Percentiles rank a stretch among this genome's conserved stretches.
phyloP scores from a whole-genome alignment of 2,113 vertebrate species.

The Tupaia tana region DNA sequence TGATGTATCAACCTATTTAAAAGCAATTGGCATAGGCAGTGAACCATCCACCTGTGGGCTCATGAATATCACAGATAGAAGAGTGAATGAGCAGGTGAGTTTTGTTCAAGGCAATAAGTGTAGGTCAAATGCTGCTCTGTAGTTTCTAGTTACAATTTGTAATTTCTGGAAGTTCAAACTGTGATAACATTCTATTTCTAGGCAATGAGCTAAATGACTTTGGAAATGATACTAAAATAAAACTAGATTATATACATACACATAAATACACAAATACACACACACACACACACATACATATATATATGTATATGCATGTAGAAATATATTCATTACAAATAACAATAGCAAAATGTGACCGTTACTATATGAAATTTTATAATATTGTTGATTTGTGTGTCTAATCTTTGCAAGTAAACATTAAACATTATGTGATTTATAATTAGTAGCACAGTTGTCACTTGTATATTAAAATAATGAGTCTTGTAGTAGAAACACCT shows the following conservation, averaged over 20 bases:
- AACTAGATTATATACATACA: not conserved
- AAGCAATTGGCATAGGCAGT: conserved; percentile 50
- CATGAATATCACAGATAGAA: conserved; percentile 46
- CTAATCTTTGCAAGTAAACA: conserved; percentile 40
- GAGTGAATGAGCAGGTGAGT: not conserved
- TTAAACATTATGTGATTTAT: conserved; percentile 50
- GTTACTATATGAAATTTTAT: conserved; percentile 37
- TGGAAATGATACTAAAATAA: conserved; percentile 25
- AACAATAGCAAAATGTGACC: conserved; percentile 44
- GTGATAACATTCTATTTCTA: not conserved
- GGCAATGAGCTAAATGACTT: conserved; percentile 64
- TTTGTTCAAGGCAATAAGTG: conserved; percentile 19
- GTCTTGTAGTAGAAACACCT: not conserved
- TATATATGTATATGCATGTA: not conserved
- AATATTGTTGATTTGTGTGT: conserved; percentile 59
- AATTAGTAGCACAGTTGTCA: conserved; percentile 27
- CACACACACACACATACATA: too few relatives aligned
- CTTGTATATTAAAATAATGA: conserved; percentile 38
- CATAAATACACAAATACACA: too few relatives aligned
- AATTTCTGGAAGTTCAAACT: conserved; percentile 58
- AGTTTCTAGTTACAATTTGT: conserved; percentile 46
- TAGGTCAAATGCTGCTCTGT: conserved; percentile 48
- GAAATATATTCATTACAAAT: conserved; percentile 59
- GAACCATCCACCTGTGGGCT: not conserved
- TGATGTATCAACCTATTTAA: conserved; percentile 61